A percentile compares a stretch with the other conserved stretches of the same genome.
Evolutionary conservation across 2,113 vertebrate species (phyloP).

Genomic region (Oostethus manadensis): DNA sequence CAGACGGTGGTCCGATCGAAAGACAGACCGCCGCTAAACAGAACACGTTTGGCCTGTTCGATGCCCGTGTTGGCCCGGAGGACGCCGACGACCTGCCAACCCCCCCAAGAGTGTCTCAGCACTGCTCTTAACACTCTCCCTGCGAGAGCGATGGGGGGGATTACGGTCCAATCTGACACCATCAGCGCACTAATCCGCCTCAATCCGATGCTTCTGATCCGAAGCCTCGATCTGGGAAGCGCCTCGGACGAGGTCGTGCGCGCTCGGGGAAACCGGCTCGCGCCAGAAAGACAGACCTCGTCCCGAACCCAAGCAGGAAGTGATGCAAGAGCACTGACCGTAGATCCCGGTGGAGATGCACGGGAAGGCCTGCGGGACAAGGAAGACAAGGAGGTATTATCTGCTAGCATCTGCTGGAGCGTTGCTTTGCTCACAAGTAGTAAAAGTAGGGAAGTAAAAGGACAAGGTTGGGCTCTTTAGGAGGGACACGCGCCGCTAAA

Average conservation of each 20-base stretch:
- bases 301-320: not conserved
- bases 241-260: constrained; percentile 51
- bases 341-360: constrained; percentile 89
- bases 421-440: too few relatives aligned
- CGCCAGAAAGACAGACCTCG: constrained; percentile 12
- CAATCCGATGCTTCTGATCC: constrained; percentile 60
- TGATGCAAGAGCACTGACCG: constrained; percentile 69
- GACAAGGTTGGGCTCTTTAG: not conserved
- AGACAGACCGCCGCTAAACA: too few relatives aligned
- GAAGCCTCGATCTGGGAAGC: constrained; percentile 59
- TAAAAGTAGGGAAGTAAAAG: too few relatives aligned
- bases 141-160: constrained; percentile 42
- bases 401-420: not conserved
- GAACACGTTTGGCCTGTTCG: not conserved
- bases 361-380: constrained; percentile 77
- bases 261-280: constrained; percentile 12
- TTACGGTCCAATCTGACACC: constrained; percentile 64
- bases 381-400: constrained; percentile 16
- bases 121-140: constrained; percentile 32
- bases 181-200: constrained; percentile 59
- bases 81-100: constrained; percentile 21
- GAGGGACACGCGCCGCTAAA: not conserved
- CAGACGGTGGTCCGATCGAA: not conserved
- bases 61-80: not conserved
- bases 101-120: constrained; percentile 35